Evolutionary conservation across 2,888 invertebrate species (phyloP), one percentile per base, ranked within the genome.

Genomic region (Brachypalpus laphriformis): DNA sequence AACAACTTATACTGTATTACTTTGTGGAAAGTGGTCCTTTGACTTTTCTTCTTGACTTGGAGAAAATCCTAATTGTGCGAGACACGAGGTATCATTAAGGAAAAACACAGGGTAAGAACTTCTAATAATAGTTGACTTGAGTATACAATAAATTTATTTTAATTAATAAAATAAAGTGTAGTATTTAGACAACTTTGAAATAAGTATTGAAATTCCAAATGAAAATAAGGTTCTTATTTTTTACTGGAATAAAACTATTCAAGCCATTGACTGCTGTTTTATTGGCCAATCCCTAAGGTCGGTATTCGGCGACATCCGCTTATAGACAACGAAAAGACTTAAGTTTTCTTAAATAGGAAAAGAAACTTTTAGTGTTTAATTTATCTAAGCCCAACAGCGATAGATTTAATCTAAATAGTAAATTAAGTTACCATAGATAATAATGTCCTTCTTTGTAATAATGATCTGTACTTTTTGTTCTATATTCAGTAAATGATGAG

Each of bases 1-100:
- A 57, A 45, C 45, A 57, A 57, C 49, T 57, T 34, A 42, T 31
- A 31, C 31, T 57, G 42, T 57, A 14, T 45, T 54, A 45, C 34
- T 42, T 51, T 40, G 9, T 22, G 31, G 25, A 34, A 49, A 20
- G n/a, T 31, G 47, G 20, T n/a, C 31, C 7, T n/a, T 65, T 45
- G 65, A 65, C 34, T 65, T 49, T 31, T 65, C 8, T 61, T 28
- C 11, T 42, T 42, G 14, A 57, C 37, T 57, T 14, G 22, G 22
- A 40, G 14, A 34, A 56, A 56, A 56, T 56, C 34, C 31, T 56
- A 31, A 34, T 56, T 34, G 34, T 34, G 31, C 18, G 18, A 34
- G 34, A 16, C 34, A 31, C 56, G 31, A 56, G 56, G 18, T 25
- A 56, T 31, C 18, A 28, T 31, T 56, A 56, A 56, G 28, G 6